A percentile compares a stretch with the other conserved stretches of the same genome.
phyloP scores from a whole-genome alignment of 2,888 invertebrate species.

The Ophion ellenae region DNA sequence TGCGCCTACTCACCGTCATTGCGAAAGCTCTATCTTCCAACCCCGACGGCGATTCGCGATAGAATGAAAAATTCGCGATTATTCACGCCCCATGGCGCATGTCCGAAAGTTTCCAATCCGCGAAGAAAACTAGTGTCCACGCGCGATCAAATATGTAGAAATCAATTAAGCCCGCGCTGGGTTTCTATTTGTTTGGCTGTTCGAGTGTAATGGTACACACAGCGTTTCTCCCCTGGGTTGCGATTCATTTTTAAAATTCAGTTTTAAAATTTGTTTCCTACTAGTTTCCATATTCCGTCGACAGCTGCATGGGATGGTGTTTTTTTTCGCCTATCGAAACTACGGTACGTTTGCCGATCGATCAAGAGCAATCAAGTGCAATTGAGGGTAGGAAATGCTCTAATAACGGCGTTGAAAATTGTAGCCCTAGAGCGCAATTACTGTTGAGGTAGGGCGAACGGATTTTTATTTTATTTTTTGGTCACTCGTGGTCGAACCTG shows the following conservation, averaged over 20 bases:
- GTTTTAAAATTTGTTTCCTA: no score
- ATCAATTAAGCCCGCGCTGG: not conserved
- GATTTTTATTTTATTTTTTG: not conserved
- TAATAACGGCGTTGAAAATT: not conserved
- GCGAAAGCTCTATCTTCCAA: not conserved
- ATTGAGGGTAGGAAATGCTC: not conserved
- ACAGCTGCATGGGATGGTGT: not conserved
- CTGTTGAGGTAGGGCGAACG: not conserved
- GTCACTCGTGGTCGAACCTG: not conserved
- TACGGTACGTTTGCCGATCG: constrained; percentile 9
- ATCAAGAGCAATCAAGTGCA: not conserved
- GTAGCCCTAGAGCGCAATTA: not conserved
- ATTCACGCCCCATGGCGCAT: not conserved
- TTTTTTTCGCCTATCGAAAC: not conserved
- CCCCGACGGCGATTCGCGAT: not conserved
- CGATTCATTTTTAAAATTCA: no score
- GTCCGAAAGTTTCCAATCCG: not conserved
- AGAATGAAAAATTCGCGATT: not conserved
- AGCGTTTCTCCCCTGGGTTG: not conserved
- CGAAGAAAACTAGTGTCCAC: not conserved
- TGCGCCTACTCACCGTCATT: constrained; percentile 14
- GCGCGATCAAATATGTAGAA: constrained; percentile 2
- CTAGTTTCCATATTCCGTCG: not conserved
- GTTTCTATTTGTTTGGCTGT: not conserved
- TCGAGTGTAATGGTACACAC: not conserved